phyloP scores from a whole-genome alignment of 2,113 vertebrate species.

The Pogonocichla stellata region DNA sequence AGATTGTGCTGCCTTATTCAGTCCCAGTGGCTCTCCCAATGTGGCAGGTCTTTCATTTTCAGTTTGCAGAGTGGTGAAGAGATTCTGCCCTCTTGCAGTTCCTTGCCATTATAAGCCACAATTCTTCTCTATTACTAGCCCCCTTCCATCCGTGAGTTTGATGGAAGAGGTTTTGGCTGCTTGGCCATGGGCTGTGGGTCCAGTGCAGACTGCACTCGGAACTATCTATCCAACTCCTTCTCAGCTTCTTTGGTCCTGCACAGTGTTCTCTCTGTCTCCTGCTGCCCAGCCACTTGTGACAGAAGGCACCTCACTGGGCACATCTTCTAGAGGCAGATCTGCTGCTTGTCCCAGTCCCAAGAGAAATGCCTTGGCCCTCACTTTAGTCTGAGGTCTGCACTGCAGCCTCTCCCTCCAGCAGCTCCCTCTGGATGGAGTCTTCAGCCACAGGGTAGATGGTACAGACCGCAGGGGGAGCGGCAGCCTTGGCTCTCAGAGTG shows the following conservation, averaged over 20 bases:
- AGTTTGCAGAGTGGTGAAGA: not conserved
- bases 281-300: not conserved
- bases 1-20: not conserved
- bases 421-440: not conserved
- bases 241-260: not conserved
- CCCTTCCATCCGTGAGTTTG: fast-evolving
- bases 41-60: not conserved
- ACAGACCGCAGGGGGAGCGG: not conserved
- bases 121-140: not conserved
- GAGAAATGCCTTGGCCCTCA: not conserved
- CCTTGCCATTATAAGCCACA: not conserved
- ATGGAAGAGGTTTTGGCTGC: not conserved
- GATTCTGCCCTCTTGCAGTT: not conserved
- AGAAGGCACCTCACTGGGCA: not conserved
- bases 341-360: not conserved
- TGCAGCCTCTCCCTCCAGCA: not conserved
- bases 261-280: not conserved
- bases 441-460: not conserved
- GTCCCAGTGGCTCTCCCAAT: not conserved
- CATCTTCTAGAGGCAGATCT: not conserved
- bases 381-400: not conserved
- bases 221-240: not conserved
- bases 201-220: not conserved
- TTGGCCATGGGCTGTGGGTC: not conserved
- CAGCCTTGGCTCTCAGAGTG: not conserved